Conservation (phyloP, 1,140 invertebrate genomes). For the Diplogasteroides magnus region DNA sequence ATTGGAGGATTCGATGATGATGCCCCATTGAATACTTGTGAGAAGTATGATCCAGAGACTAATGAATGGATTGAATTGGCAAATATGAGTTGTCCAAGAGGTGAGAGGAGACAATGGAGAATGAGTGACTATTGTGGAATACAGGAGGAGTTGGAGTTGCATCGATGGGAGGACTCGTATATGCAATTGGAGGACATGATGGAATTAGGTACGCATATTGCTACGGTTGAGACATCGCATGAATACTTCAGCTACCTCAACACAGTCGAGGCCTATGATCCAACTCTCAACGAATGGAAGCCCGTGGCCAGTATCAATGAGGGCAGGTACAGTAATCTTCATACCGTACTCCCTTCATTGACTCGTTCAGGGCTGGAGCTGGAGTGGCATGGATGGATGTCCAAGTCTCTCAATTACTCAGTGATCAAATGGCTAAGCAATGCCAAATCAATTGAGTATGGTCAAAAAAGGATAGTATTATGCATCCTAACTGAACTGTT, state of each 20-base stretch:
- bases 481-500: too few species aligned
- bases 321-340: too few species aligned
- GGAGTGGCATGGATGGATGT: constrained; percentile 61
- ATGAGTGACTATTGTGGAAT: background rate
- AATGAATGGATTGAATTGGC: constrained; percentile 76
- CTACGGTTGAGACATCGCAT: background rate
- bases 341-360: constrained; percentile 8
- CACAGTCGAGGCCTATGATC: constrained; percentile 58
- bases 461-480: too few species aligned
- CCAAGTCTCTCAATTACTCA: background rate
- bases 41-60: constrained; percentile 77
- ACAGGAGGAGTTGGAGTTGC: constrained; percentile 42
- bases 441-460: too few species aligned
- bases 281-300: constrained; percentile 55
- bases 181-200: constrained; percentile 60
- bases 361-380: constrained; percentile 35
- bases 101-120: constrained; percentile 39
- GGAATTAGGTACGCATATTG: constrained; percentile 32
- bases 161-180: constrained; percentile 50
- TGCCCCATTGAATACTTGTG: constrained; percentile 74
- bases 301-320: constrained; percentile 51
- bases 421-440: too few species aligned
- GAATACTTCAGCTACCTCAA: constrained; percentile 54
- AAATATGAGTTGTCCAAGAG: constrained; percentile 69
- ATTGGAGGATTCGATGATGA: constrained; percentile 86